Conservation (phyloP, 1,140 invertebrate genomes). For the Macrotrachela quadricornifera region DNA sequence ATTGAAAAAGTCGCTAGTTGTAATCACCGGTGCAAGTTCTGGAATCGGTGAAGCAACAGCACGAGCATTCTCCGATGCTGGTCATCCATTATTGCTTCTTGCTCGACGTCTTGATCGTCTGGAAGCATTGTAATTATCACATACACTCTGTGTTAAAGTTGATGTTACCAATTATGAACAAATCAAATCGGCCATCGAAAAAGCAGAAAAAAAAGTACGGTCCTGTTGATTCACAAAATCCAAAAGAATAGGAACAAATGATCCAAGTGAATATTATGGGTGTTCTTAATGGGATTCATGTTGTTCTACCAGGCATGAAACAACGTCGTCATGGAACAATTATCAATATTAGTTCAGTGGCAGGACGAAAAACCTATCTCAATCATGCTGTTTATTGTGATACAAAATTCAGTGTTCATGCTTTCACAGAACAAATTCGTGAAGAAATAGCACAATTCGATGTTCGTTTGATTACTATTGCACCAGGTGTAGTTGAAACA, state of each 20-base stretch:
- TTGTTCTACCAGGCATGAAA: slow-evolving; percentile 29
- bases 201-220: too few species aligned
- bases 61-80: slow-evolving; percentile 19
- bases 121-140: not conserved
- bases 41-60: slow-evolving; percentile 25
- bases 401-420: slow-evolving; percentile 33
- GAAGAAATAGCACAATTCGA: slow-evolving; percentile 23
- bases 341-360: slow-evolving; percentile 32
- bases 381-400: slow-evolving; percentile 33
- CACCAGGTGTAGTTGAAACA: slow-evolving; percentile 32
- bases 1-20: too few species aligned
- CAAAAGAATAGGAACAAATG: slow-evolving; percentile 27
- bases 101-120: too few species aligned
- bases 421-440: slow-evolving; percentile 27
- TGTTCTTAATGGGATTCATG: slow-evolving; percentile 28
- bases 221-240: slow-evolving; percentile 27
- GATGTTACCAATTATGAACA: not conserved
- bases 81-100: too few species aligned
- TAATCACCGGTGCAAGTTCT: slow-evolving; percentile 19
- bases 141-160: slow-evolving; percentile 5
- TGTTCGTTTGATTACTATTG: slow-evolving; percentile 29
- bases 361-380: slow-evolving; percentile 29
- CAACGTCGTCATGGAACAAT: slow-evolving; percentile 27
- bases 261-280: slow-evolving; percentile 31
- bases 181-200: slow-evolving; percentile 7